Conservation (phyloP, 2,888 invertebrate species). For the Chamaedrilus cognettii region DNA sequence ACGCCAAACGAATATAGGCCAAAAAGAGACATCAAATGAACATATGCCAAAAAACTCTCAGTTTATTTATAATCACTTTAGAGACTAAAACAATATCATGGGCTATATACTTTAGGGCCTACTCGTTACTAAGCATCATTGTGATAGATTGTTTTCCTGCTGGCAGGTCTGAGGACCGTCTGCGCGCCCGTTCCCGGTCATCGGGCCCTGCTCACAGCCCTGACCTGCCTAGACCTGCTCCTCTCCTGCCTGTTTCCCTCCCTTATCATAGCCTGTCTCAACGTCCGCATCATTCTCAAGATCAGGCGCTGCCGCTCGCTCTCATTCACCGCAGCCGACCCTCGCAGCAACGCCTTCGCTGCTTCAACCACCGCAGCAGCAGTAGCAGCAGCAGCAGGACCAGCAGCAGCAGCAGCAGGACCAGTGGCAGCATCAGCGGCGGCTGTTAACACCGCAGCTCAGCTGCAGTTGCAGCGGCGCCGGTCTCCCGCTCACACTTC, state of each 20-base stretch:
- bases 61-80: too few species aligned
- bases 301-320: constrained; percentile 21
- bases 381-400: neutral
- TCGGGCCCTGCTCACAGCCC: constrained; percentile 23
- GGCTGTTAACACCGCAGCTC: neutral
- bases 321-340: neutral
- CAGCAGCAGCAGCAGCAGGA: neutral
- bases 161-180: constrained; percentile 9
- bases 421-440: neutral
- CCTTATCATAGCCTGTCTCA: constrained; percentile 30
- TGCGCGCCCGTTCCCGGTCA: constrained; percentile 28
- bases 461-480: neutral
- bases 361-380: neutral
- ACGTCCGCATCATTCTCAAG: constrained; percentile 32
- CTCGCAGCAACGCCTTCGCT: neutral
- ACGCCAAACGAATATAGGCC: too few species aligned
- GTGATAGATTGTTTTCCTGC: constrained; percentile 20
- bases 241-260: constrained; percentile 32
- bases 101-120: too few species aligned
- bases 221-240: constrained; percentile 31
- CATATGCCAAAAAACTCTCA: too few species aligned
- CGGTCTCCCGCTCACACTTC: constrained; percentile 23
- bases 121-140: too few species aligned
- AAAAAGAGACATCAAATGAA: too few species aligned
- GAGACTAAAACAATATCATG: too few species aligned